Conservation (phyloP, 2,888 invertebrate species). For the Onthophagus sagittarius region DNA sequence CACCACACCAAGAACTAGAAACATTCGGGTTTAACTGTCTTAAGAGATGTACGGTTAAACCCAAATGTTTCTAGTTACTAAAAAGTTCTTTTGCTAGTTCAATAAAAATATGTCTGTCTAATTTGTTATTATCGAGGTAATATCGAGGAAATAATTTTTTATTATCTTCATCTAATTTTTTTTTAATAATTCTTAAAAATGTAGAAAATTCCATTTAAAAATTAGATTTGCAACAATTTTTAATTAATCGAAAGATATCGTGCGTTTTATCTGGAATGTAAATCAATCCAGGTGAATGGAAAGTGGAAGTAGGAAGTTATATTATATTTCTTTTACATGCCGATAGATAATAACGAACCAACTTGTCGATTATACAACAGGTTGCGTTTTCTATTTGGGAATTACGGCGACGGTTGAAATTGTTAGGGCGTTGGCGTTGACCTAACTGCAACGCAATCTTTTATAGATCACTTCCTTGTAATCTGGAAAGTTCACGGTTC, state of each 20-base stretch:
- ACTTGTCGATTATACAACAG: background rate
- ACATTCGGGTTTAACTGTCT: no score
- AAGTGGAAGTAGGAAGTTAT: slow-evolving; percentile 8
- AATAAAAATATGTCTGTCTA: no score
- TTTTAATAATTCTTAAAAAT: background rate
- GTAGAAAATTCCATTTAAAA: background rate
- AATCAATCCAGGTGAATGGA: background rate
- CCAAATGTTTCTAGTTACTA: no score
- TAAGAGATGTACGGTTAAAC: no score
- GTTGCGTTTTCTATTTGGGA: background rate
- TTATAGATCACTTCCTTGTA: background rate
- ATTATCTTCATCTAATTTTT: no score
- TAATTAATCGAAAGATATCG: background rate
- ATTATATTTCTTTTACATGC: background rate
- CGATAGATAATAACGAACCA: background rate
- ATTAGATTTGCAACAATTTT: background rate
- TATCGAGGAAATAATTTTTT: no score
- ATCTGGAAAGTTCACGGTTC: background rate
- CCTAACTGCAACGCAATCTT: background rate
- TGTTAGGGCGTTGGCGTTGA: background rate
- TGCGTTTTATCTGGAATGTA: background rate
- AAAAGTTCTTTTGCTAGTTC: no score
- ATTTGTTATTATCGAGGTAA: no score
- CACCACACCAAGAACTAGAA: no score
- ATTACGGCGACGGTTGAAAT: background rate